These are phyloP conservation scores for Xiphophorus birchmanni DNA, from an alignment of 2,797 vertebrate species.

Conservation along the genomic window DNA sequence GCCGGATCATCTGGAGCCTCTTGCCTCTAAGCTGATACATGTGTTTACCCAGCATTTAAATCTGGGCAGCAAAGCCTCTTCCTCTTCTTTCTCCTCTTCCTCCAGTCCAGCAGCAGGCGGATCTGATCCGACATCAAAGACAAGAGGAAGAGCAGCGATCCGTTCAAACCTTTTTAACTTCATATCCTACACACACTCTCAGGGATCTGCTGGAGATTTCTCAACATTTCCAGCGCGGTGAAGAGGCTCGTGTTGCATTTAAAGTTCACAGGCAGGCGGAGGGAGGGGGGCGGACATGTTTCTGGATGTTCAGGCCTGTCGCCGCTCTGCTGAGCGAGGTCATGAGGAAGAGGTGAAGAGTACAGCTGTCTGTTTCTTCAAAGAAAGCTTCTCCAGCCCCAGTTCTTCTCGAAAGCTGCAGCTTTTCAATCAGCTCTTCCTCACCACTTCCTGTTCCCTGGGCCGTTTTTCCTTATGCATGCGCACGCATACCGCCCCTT, in stretches of 20 bases:
- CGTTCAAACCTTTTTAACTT: conserved; percentile 59
- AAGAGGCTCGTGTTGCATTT: conserved; percentile 19
- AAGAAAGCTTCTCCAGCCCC: conserved; percentile 16
- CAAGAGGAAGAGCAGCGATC: conserved; percentile 30
- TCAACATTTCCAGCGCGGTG: conserved; percentile 5
- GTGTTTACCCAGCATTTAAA: conserved; percentile 49
- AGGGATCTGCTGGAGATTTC: conserved; percentile 20
- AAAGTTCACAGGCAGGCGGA: conserved; percentile 13
- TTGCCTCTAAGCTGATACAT: conserved; percentile 35
- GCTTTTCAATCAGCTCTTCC: conserved; percentile 5
- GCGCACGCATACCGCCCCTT: conserved; percentile 49
- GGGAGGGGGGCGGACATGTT: background rate
- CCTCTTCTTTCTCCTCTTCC: background rate
- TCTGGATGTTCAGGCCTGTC: conserved; percentile 31
- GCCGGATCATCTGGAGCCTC: conserved; percentile 22
- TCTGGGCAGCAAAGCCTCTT: conserved; percentile 44
- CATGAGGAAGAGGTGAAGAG: conserved; percentile 42
- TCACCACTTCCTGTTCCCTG: conserved; percentile 7
- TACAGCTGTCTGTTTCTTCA: conserved; percentile 35
- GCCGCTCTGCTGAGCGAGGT: conserved; percentile 38
- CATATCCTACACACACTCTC: conserved; percentile 44
- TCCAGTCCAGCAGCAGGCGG: conserved; percentile 18
- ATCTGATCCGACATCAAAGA: conserved; percentile 45
- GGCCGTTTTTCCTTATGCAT: conserved; percentile 38
- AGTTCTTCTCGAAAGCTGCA: conserved; percentile 22